phyloP scores from a whole-genome alignment of 2,888 invertebrate genomes.

The Druceiella hillmani region DNA sequence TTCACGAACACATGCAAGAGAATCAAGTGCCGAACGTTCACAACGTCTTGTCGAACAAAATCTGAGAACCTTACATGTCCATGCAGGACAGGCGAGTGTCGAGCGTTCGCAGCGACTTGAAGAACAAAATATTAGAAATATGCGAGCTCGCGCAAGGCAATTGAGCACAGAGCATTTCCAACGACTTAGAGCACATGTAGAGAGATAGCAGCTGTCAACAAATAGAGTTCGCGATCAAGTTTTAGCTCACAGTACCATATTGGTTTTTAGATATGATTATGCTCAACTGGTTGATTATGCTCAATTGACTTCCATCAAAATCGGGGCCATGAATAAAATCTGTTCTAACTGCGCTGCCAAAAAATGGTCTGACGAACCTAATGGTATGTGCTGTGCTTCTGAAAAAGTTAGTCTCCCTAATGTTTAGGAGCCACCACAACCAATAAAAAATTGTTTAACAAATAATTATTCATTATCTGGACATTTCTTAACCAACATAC shows the following conservation, averaged over 20 bases:
- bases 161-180: conserved; percentile 9
- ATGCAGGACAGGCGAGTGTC: conserved; percentile 4
- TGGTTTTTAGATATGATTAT: conserved; percentile 22
- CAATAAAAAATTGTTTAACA: conserved; percentile 18
- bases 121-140: conserved; percentile 3
- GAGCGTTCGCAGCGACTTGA: conserved; percentile 6
- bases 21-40: conserved; percentile 9
- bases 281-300: conserved; percentile 23
- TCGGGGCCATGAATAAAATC: conserved; percentile 24
- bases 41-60: conserved; percentile 9
- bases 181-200: conserved; percentile 13
- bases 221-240: conserved; percentile 19
- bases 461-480: conserved; percentile 17
- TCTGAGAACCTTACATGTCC: conserved; percentile 6
- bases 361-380: conserved; percentile 12
- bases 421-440: conserved; percentile 12
- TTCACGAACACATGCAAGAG: no score
- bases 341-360: conserved; percentile 21
- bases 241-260: conserved; percentile 21
- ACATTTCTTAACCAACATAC: conserved; percentile 4
- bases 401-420: background rate
- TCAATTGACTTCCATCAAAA: conserved; percentile 20
- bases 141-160: conserved; percentile 3
- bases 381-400: background rate
- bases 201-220: conserved; percentile 18